A percentile compares a stretch with the other conserved stretches of the same genome.
Conservation (phyloP, 2,888 invertebrate genomes). For the Thecophora atra region DNA sequence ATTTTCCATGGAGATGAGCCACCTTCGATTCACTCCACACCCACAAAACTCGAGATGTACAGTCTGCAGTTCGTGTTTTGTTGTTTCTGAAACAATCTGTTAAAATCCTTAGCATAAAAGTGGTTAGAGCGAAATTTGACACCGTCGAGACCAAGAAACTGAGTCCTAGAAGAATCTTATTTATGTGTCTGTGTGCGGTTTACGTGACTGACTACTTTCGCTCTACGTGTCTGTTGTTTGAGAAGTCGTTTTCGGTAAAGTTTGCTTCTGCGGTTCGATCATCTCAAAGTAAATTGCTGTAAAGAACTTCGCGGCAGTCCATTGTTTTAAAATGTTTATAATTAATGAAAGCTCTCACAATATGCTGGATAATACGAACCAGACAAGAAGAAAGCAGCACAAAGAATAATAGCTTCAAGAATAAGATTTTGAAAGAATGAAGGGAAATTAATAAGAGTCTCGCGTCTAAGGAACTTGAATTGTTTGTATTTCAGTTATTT, state of each 20-base stretch:
- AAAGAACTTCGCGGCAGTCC: neutral
- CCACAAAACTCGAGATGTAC: neutral
- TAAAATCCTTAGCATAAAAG: neutral
- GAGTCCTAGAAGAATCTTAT: neutral
- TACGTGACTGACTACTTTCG: neutral
- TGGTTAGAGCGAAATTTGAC: neutral
- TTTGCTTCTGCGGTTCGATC: neutral
- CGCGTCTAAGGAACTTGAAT: too few relatives aligned
- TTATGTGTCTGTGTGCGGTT: neutral
- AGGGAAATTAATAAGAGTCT: too few relatives aligned
- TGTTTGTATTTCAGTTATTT: too few relatives aligned
- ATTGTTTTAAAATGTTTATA: neutral
- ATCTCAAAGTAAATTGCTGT: neutral
- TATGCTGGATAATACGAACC: neutral
- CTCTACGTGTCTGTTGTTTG: neutral
- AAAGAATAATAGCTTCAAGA: neutral
- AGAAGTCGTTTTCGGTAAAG: neutral
- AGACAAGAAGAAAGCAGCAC: neutral
- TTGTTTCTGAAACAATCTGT: too few relatives aligned
- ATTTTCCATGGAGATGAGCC: too few relatives aligned
- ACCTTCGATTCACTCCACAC: too few relatives aligned
- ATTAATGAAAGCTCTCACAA: neutral
- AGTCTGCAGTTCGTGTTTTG: neutral
- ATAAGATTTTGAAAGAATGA: too few relatives aligned
- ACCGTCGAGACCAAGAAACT: neutral